Evolutionary conservation across 2,113 vertebrate genomes (phyloP).

Genomic region (Calonectris borealis): DNA sequence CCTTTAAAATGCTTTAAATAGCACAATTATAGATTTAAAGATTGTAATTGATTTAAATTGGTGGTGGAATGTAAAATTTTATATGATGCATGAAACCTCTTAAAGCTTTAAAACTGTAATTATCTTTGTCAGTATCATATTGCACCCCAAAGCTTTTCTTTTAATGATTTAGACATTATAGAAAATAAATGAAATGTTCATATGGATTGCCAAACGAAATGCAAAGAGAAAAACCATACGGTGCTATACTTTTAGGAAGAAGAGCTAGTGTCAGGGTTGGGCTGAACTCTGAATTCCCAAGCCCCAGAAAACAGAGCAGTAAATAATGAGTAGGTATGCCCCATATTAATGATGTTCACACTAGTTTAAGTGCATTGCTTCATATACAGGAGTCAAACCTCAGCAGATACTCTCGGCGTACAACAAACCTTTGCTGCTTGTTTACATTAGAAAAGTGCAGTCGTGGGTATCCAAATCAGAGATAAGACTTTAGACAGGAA

Average conservation of each 20-base stretch:
- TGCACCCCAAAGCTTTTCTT: slow-evolving; percentile 14
- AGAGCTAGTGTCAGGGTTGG: background rate
- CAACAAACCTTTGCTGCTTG: background rate
- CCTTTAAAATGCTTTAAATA: slow-evolving; percentile 57
- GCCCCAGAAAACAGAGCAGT: background rate
- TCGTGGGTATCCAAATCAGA: background rate
- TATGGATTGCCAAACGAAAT: background rate
- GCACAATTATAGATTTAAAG: slow-evolving; percentile 62
- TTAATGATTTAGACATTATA: background rate
- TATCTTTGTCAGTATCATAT: slow-evolving; percentile 38
- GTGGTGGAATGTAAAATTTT: slow-evolving; percentile 56
- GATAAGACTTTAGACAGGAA: background rate
- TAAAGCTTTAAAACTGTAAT: slow-evolving; percentile 32
- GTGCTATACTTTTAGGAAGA: background rate
- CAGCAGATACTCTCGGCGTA: background rate
- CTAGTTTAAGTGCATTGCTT: background rate
- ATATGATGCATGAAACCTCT: slow-evolving; percentile 65
- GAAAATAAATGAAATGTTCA: background rate
- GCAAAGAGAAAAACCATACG: background rate
- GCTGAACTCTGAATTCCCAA: background rate
- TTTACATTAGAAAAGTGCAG: background rate
- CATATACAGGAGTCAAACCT: background rate
- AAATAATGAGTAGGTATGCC: background rate
- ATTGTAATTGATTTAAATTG: slow-evolving; percentile 67
- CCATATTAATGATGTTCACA: accelerated